Conservation (phyloP, 2,113 vertebrate genomes). For the Pelusios castaneus region DNA sequence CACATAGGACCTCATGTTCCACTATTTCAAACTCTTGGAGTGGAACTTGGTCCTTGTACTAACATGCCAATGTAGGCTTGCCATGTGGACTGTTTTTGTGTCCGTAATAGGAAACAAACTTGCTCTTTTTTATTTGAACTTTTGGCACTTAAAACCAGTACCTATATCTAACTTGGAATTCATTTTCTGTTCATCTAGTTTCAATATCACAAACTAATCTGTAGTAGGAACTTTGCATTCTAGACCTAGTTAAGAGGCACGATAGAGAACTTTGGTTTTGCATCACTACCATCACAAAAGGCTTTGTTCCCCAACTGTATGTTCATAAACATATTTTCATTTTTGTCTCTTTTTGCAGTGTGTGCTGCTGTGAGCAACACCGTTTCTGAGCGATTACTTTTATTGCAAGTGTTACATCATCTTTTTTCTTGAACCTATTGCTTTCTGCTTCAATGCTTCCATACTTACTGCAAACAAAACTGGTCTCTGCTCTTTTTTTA, state of each 20-base stretch:
- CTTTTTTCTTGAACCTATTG: not conserved
- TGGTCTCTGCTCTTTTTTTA: constrained; percentile 49
- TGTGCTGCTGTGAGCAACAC: not conserved
- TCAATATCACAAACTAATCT: not conserved
- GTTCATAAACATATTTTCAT: not conserved
- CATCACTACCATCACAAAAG: not conserved
- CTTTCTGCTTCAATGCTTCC: constrained; percentile 51
- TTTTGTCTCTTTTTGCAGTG: not conserved
- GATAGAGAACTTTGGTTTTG: not conserved
- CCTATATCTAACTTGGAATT: not conserved
- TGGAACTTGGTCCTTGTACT: not conserved
- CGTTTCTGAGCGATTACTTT: constrained; percentile 12
- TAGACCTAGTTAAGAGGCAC: not conserved
- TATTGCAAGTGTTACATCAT: constrained; percentile 19
- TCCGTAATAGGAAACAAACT: not conserved
- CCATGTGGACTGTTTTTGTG: not conserved
- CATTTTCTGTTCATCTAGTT: fast-evolving
- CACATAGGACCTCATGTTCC: not conserved
- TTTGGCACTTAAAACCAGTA: not conserved
- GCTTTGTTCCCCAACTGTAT: not conserved
- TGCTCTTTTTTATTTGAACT: not conserved
- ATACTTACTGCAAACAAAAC: constrained; percentile 46
- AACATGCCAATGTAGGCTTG: not conserved
- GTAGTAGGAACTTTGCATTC: not conserved
- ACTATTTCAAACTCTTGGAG: not conserved